Evolutionary conservation across 2,797 vertebrate species (phyloP).

Genomic region (Catamblyrhynchus diadema): DNA sequence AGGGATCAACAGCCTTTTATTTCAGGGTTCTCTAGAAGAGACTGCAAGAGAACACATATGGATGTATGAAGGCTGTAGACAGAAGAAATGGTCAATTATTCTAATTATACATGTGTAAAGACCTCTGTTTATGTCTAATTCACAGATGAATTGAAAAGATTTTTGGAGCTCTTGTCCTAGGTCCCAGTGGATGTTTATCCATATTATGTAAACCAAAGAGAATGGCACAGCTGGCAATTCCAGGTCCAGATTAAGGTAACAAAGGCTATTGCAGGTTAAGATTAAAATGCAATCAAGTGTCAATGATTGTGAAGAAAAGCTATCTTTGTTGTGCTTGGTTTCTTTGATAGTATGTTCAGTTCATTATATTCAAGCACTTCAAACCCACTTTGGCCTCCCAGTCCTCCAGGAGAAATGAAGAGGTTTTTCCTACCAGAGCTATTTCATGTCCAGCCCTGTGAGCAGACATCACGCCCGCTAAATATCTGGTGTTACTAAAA

Average conservation of each 20-base stretch:
- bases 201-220: not conserved
- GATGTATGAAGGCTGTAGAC: not conserved
- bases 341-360: not conserved
- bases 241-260: not conserved
- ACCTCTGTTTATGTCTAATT: not conserved
- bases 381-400: not conserved
- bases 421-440: not conserved
- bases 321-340: not conserved
- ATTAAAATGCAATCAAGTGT: not conserved
- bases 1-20: not conserved
- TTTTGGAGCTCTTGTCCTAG: not conserved
- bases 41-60: not conserved
- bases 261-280: not conserved
- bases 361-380: not conserved
- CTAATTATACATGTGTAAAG: not conserved
- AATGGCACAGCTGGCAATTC: constrained; percentile 28
- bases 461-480: accelerated
- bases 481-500: not conserved
- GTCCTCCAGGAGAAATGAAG: not conserved
- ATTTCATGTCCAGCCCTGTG: not conserved
- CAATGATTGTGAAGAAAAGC: not conserved
- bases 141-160: not conserved
- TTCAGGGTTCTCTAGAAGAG: not conserved
- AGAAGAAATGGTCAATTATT: not conserved
- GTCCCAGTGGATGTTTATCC: not conserved